Conservation (phyloP, 1,140 invertebrate genomes). For the Euschistus heros region DNA sequence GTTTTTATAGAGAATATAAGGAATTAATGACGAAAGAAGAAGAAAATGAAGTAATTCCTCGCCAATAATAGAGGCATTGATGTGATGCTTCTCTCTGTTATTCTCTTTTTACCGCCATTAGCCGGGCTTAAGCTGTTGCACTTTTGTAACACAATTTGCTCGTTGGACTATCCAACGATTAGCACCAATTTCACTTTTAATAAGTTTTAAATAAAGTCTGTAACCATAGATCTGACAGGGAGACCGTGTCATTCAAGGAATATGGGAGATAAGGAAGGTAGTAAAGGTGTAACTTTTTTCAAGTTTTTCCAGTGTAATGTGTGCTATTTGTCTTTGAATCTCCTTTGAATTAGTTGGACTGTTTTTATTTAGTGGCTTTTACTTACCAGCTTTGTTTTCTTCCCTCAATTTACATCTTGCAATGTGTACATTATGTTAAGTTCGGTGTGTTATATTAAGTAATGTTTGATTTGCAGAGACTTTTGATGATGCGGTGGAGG, state of each 20-base stretch:
- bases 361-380: not conserved
- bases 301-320: too few species aligned
- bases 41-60: too few species aligned
- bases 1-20: too few species aligned
- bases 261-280: slow-evolving; percentile 16
- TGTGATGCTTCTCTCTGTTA: not conserved
- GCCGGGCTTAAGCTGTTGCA: slow-evolving; percentile 14
- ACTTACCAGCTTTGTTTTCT: not conserved
- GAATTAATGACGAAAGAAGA: too few species aligned
- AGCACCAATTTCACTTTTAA: not conserved
- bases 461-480: slow-evolving; percentile 47
- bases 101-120: slow-evolving; percentile 12
- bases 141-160: too few species aligned
- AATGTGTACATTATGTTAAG: too few species aligned
- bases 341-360: not conserved
- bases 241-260: slow-evolving; percentile 7
- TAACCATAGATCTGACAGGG: slow-evolving; percentile 11
- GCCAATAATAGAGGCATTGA: not conserved
- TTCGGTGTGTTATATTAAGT: too few species aligned
- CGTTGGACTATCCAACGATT: too few species aligned
- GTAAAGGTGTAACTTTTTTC: slow-evolving; percentile 5
- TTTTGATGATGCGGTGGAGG: slow-evolving; percentile 93
- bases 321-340: not conserved
- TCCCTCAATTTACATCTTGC: too few species aligned
- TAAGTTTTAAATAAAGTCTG: not conserved